phyloP scores from a whole-genome alignment of 2,888 invertebrate genomes.

The Diplazon laetatorius region DNA sequence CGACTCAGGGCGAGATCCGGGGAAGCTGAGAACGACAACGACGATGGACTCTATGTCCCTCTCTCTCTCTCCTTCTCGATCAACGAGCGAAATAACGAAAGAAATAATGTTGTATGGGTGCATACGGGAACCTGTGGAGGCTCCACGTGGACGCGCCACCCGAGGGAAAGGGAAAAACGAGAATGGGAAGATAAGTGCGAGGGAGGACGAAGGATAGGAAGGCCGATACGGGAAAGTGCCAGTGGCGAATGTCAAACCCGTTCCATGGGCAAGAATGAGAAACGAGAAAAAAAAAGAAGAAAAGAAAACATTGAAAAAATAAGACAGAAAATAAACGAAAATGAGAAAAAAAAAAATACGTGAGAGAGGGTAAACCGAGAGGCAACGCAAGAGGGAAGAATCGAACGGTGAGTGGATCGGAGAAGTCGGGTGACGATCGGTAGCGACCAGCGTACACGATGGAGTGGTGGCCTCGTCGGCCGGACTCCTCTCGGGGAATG shows the following conservation, averaged over 20 bases:
- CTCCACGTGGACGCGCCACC: constrained; percentile 54
- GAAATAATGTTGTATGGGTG: constrained; percentile 58
- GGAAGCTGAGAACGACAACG: constrained; percentile 61
- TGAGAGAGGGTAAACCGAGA: constrained; percentile 58
- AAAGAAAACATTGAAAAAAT: too few relatives aligned
- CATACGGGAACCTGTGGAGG: constrained; percentile 47
- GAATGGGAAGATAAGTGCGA: constrained; percentile 67
- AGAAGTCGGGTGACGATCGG: constrained; percentile 56
- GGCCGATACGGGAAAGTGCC: constrained; percentile 50
- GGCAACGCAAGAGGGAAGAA: constrained; percentile 59
- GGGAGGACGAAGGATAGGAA: constrained; percentile 62
- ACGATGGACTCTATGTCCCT: too few relatives aligned
- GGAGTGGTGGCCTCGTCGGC: constrained; percentile 51
- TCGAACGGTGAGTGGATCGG: constrained; percentile 58
- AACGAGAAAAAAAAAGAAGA: constrained; percentile 57
- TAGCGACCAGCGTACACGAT: constrained; percentile 39
- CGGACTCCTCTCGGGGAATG: constrained; percentile 50
- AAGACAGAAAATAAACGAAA: too few relatives aligned
- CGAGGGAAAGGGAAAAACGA: constrained; percentile 57
- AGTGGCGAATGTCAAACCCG: constrained; percentile 40
- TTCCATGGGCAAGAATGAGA: constrained; percentile 33
- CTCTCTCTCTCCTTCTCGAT: constrained; percentile 58
- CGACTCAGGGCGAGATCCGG: constrained; percentile 55
- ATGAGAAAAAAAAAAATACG: too few relatives aligned
- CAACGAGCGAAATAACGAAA: constrained; percentile 57